Evolutionary conservation across 2,888 invertebrate species (phyloP).

Genomic region (Sthenelais limicola): DNA sequence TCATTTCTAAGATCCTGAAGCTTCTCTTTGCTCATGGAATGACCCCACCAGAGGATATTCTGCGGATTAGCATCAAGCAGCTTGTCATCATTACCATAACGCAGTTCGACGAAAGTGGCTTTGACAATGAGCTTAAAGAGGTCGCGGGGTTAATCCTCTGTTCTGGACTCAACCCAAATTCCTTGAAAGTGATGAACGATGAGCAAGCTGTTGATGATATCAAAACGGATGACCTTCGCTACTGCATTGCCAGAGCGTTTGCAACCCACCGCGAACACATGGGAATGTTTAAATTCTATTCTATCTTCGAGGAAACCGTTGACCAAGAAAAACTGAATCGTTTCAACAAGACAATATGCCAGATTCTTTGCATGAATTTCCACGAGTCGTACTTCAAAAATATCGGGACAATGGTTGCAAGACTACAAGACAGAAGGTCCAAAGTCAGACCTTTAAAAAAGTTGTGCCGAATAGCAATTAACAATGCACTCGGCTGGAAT

Average conservation of each 20-base stretch:
- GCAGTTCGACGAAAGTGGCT: constrained; percentile 8
- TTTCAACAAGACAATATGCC: constrained; percentile 9
- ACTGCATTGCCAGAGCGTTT: constrained; percentile 30
- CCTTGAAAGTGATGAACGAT: constrained; percentile 15
- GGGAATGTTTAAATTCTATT: constrained; percentile 18
- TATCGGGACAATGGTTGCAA: too few species aligned
- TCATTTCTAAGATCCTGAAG: not conserved
- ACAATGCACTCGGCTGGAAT: constrained; percentile 26
- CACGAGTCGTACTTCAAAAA: not conserved
- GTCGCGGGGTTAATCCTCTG: constrained; percentile 13
- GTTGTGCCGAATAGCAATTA: constrained; percentile 18
- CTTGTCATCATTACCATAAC: constrained; percentile 40
- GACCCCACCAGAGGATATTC: constrained; percentile 13
- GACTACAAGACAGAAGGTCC: too few species aligned
- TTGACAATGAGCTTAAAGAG: not conserved
- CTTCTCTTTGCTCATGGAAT: constrained; percentile 11
- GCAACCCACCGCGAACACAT: constrained; percentile 10
- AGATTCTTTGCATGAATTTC: constrained; percentile 14
- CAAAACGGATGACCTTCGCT: constrained; percentile 31
- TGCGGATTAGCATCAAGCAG: constrained; percentile 30
- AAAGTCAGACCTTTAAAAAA: too few species aligned
- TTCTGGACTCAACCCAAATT: constrained; percentile 31
- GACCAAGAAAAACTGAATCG: constrained; percentile 15
- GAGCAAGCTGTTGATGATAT: not conserved
- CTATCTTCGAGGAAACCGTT: constrained; percentile 8